Conservation (phyloP, 2,888 invertebrate species). For the Malachius bipustulatus region DNA sequence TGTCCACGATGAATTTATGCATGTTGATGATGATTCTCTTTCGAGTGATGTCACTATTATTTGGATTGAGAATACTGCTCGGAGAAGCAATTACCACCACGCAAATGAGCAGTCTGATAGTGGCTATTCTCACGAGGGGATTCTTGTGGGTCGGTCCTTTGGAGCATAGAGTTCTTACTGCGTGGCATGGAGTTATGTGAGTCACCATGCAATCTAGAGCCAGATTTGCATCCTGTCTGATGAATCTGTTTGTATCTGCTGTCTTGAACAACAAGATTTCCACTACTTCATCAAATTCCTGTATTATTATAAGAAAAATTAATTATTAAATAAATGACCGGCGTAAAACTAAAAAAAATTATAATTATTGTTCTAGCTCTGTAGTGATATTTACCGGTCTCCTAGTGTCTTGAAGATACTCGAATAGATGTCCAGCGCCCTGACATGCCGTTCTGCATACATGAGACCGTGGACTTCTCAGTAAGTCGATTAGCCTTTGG, state of each 20-base stretch:
- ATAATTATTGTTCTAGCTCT: neutral
- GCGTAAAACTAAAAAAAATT: neutral
- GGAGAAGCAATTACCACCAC: conserved; percentile 53
- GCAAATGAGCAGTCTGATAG: conserved; percentile 51
- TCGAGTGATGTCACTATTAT: conserved; percentile 41
- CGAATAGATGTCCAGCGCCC: conserved; percentile 35
- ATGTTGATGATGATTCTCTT: conserved; percentile 39
- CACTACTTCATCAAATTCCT: conserved; percentile 64
- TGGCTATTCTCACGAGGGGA: conserved; percentile 51
- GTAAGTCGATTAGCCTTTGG: conserved; percentile 33
- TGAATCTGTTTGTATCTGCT: conserved; percentile 61
- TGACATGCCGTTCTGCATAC: conserved; percentile 36
- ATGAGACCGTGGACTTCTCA: conserved; percentile 35
- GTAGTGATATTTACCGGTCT: conserved; percentile 29
- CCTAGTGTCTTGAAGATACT: conserved; percentile 34
- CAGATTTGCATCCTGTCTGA: conserved; percentile 61
- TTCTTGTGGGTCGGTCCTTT: conserved; percentile 49
- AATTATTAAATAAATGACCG: conserved; percentile 1
- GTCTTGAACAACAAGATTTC: conserved; percentile 53
- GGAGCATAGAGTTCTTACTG: conserved; percentile 41
- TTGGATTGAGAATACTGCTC: conserved; percentile 43
- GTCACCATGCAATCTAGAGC: conserved; percentile 59
- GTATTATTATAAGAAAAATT: conserved; percentile 16
- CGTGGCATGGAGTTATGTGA: conserved; percentile 46
- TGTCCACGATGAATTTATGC: conserved; percentile 42